Base-by-base conservation (phyloP, 2,113 vertebrate genomes). In the Lepisosteus osseus region DNA sequence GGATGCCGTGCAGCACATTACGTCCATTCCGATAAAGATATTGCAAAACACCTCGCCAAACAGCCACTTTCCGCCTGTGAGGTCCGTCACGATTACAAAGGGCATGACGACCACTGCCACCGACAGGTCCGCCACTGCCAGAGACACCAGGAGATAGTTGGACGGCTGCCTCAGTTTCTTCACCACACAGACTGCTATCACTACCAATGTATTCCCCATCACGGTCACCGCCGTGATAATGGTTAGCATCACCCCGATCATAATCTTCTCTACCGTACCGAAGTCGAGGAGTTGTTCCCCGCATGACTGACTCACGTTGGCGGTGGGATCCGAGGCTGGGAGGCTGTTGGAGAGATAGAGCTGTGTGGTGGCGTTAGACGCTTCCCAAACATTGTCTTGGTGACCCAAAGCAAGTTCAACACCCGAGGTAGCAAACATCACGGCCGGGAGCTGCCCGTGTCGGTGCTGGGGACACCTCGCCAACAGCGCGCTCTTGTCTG, bases 1-100 rank as follows among this genome's bases (percentile, higher is more conserved):
- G 47, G 90, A 92, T 66, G 92, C 92, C 1, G 92, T 93, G 83
- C 92, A 93, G 81, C 91, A 93, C 90, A 92, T 92, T 68, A 93
- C 92, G 85, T 93, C 92, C 92, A 93, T 93, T 40, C 82, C 89
- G 72, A 93, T 92, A 80, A 93, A 93, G 73, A 93, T 90, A 82
- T 93, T 92, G 79, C 92, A 93, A 83, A 93, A 93, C 41, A 90
- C 81, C 56, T 90, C 87, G 62, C 92, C 92, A 77, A 93, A 93
- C 9, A 92, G 91, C 92, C 92, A 93, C 79, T 89, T 85, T 14
- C 92, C 92, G 14, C 92, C 92, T 9, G 92, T 93, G 43, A 92
- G 89, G 79, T 93, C 92, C 0, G 92, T 93, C 68, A 92, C 91
- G 64, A 93, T 93, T 1, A 90, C 90, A 66, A 93, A 92, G 13